These are phyloP conservation scores for Rhadinocentrus ornatus DNA, from an alignment of 2,797 vertebrate genomes.

Conservation along the genomic window DNA sequence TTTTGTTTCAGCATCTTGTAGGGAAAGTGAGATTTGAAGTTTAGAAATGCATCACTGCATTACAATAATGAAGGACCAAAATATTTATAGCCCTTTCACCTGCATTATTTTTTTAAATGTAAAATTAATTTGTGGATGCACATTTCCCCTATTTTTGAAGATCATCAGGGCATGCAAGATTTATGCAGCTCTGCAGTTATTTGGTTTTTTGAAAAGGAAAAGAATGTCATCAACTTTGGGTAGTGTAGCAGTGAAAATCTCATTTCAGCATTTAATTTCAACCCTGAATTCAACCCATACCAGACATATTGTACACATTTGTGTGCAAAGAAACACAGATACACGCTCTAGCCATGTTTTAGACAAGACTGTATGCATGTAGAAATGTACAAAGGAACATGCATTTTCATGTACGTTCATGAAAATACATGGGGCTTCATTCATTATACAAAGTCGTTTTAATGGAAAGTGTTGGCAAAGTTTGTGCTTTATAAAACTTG, in stretches of 20 bases:
- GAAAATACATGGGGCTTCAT: conserved; percentile 51
- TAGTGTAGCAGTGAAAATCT: neutral
- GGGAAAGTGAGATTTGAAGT: conserved; percentile 7
- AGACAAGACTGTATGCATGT: conserved; percentile 22
- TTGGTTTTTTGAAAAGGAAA: neutral
- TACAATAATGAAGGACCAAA: neutral
- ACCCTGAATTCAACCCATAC: conserved; percentile 2
- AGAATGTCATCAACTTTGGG: neutral
- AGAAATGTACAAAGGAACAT: conserved; percentile 12
- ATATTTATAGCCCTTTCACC: neutral
- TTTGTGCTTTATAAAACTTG: conserved; percentile 16
- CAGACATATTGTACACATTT: neutral
- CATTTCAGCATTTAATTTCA: neutral
- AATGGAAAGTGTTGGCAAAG: conserved; percentile 24
- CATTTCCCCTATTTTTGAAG: neutral
- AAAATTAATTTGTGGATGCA: neutral
- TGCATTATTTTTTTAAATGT: neutral
- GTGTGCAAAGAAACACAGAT: conserved; percentile 2
- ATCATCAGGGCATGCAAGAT: neutral
- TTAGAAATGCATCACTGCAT: conserved; percentile 2
- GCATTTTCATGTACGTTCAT: conserved; percentile 26
- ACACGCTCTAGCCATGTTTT: conserved; percentile 5
- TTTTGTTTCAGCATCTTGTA: conserved; percentile 1
- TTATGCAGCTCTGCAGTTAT: neutral
- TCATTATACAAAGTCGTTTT: conserved; percentile 39